phyloP scores from a whole-genome alignment of 2,888 invertebrate genomes.

The Pristionchus mayeri region DNA sequence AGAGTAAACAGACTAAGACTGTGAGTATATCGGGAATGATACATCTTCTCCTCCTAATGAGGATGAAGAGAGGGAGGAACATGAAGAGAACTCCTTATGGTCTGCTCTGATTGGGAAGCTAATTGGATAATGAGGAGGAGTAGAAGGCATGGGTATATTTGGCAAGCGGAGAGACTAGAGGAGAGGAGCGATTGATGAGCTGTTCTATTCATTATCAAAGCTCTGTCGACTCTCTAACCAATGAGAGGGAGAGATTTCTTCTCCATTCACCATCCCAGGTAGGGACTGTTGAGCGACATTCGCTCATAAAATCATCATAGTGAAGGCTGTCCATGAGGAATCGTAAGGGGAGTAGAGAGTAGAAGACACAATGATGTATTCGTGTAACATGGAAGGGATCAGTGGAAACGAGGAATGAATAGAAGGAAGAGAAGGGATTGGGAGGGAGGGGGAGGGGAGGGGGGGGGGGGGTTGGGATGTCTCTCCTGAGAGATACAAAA shows the following conservation, averaged over 20 bases:
- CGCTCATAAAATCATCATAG: background rate
- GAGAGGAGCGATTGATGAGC: no score
- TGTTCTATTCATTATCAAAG: no score
- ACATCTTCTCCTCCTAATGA: background rate
- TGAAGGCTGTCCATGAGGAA: background rate
- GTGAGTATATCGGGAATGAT: conserved; percentile 6
- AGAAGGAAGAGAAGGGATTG: conserved; percentile 15
- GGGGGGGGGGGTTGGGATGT: background rate
- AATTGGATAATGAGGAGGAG: background rate
- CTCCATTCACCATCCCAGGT: no score
- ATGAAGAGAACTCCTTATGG: conserved; percentile 32
- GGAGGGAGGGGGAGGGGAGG: conserved; percentile 15
- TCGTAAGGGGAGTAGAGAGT: background rate
- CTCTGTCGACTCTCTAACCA: no score
- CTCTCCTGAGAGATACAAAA: conserved; percentile 20
- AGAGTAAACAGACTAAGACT: conserved; percentile 1
- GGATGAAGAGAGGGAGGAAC: background rate
- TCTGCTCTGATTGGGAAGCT: background rate
- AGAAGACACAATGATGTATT: conserved; percentile 31
- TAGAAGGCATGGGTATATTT: background rate
- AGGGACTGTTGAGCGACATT: background rate
- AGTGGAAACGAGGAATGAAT: conserved; percentile 27
- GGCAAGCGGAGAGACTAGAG: no score
- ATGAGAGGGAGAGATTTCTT: background rate
- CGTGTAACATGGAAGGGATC: conserved; percentile 40